Conservation (phyloP, 2,888 invertebrate genomes). For the Melanostoma mellinum region DNA sequence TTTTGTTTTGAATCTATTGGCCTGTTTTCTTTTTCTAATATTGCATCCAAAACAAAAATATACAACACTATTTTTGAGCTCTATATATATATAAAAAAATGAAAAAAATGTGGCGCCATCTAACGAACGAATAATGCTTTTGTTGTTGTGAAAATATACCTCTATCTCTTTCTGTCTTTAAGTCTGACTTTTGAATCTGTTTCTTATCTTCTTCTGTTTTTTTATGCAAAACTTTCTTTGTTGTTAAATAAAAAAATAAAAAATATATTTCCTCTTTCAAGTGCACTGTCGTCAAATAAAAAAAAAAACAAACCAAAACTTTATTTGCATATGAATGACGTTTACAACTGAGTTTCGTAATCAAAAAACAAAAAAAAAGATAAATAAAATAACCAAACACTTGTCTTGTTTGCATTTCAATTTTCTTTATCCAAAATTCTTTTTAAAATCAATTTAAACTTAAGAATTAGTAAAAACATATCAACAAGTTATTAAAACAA, state of each 20-base stretch:
- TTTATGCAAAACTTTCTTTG: constrained; percentile 56
- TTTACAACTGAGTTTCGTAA: constrained; percentile 2
- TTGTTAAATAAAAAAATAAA: constrained; percentile 43
- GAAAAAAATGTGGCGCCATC: not conserved
- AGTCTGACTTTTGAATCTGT: constrained; percentile 13
- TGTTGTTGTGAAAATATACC: constrained; percentile 55
- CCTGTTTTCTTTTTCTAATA: constrained; percentile 17
- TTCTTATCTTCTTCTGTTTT: constrained; percentile 4
- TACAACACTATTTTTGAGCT: constrained; percentile 49
- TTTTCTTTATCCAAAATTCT: constrained; percentile 19
- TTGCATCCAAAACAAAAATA: constrained; percentile 55
- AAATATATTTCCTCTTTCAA: constrained; percentile 37
- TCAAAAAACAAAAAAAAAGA: constrained; percentile 3
- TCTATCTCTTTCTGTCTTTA: constrained; percentile 4
- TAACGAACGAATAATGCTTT: constrained; percentile 43
- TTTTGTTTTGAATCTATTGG: constrained; percentile 6
- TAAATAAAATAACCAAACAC: constrained; percentile 31
- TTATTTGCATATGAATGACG: constrained; percentile 38
- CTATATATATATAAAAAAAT: constrained; percentile 10
- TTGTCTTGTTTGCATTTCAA: constrained; percentile 69
- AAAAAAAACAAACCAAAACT: constrained; percentile 10
- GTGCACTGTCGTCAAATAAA: constrained; percentile 57
- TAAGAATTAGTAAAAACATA: constrained; percentile 43
- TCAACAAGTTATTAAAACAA: constrained; percentile 38
- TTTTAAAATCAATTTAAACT: constrained; percentile 21